A percentile compares a stretch with the other conserved stretches of the same genome.
Evolutionary conservation across 1,140 invertebrate species (phyloP).

Genomic region (Maconellicoccus hirsutus): DNA sequence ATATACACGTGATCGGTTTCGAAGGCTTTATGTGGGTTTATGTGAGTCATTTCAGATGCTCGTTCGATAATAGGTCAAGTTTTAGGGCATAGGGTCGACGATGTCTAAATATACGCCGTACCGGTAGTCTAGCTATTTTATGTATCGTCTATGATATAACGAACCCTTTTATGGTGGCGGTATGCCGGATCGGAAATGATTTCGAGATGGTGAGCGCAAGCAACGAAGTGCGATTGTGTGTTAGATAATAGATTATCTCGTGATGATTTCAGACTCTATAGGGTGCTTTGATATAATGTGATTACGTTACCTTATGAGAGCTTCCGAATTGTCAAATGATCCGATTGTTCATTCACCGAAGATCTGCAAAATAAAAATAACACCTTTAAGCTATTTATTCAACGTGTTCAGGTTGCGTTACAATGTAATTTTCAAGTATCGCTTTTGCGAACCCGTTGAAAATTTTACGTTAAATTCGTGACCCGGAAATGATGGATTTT

Average conservation of each 20-base stretch:
- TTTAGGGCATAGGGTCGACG: background rate
- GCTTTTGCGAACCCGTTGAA: too few relatives aligned
- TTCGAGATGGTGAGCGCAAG: too few relatives aligned
- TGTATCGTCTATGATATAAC: background rate
- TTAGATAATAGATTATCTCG: too few relatives aligned
- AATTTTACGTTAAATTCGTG: too few relatives aligned
- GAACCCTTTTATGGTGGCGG: too few relatives aligned
- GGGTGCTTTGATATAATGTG: background rate
- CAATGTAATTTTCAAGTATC: too few relatives aligned
- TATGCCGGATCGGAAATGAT: too few relatives aligned
- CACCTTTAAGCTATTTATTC: too few relatives aligned
- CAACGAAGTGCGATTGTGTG: too few relatives aligned
- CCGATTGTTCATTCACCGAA: background rate
- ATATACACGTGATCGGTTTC: background rate
- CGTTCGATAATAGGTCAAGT: background rate
- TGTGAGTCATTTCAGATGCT: background rate
- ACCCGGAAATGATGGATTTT: too few relatives aligned
- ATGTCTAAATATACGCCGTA: background rate
- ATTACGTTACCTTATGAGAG: background rate
- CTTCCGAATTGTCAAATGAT: background rate
- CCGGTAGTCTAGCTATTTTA: background rate
- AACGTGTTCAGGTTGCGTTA: too few relatives aligned
- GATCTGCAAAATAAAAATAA: background rate
- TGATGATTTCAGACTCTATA: too few relatives aligned
- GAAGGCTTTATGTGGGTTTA: background rate